These are phyloP conservation scores for Anthopleura sola DNA, from an alignment of 64 coral and sea anemone genomes.

Conservation along the genomic window DNA sequence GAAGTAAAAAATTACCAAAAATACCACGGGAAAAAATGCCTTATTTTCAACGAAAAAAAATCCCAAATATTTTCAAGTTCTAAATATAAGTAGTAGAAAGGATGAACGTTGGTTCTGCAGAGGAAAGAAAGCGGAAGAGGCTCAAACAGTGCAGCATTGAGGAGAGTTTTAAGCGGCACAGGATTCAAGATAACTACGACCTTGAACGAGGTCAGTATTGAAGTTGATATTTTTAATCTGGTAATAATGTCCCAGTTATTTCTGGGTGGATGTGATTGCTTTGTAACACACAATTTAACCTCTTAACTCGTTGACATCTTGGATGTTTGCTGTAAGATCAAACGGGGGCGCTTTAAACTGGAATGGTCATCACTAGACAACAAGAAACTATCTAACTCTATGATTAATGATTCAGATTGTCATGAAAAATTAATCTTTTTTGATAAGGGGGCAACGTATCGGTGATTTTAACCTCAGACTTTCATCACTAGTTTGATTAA, in stretches of 20 bases:
- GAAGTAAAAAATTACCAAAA: background rate
- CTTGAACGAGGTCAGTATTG: background rate
- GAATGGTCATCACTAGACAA: background rate
- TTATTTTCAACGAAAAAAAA: background rate
- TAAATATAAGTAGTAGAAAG: slow-evolving; percentile 24
- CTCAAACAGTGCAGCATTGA: slow-evolving; percentile 87
- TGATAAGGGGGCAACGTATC: background rate
- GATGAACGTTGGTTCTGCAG: slow-evolving; percentile 75
- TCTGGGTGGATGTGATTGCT: background rate
- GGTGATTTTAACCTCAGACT: background rate
- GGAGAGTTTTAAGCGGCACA: slow-evolving; percentile 86
- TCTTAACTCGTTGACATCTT: background rate
- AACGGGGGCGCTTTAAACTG: background rate
- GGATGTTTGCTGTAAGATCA: background rate
- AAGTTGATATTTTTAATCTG: background rate
- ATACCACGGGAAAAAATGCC: background rate
- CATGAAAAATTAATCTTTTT: background rate
- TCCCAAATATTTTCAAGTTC: background rate
- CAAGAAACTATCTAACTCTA: background rate
- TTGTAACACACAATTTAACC: background rate
- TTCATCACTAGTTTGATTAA: background rate
- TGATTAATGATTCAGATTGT: background rate
- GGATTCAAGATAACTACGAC: slow-evolving; percentile 2
- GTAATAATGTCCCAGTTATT: background rate
- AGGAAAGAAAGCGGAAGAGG: slow-evolving; percentile 79